Evolutionary conservation across 2,113 vertebrate genomes (phyloP), one percentile per base, ranked within the genome.

Genomic region (Oryzias javanicus): DNA sequence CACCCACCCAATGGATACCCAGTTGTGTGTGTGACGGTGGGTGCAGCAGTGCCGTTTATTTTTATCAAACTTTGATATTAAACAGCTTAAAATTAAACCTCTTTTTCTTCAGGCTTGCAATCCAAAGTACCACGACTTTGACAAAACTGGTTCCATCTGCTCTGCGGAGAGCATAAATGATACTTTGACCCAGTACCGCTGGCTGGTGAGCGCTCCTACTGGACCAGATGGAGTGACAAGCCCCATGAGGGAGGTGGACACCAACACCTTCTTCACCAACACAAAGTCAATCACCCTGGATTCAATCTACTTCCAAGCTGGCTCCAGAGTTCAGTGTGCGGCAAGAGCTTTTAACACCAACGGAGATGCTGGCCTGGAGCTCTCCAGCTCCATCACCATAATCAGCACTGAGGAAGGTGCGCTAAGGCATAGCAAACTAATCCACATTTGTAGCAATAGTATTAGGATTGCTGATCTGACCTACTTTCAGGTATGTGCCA

Each of bases 121-220:
- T 77, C 92, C 93, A 0, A 95, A 94, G 68, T 93, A 91, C 75
- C 88, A 90, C 12, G 91, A 93, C 69, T 95, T 92, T 42, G 89
- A 94, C 69, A 94, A 95, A 81, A 96, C 93, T 0, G 91, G 92
- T 16, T 93, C 91, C 50, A 93, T 94, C 86, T 95, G 93, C 55
- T 48, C 86, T 6, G 63, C 50, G 10, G 94, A 95, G 84, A 91
- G 88, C 73, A 94, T 94, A 70, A 94, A 93, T 29, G 89, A 94
- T 81, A 93, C 92, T 0, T 81, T 94, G 60, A 93, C 93, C 14
- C 89, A 91, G 49, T 94, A 93, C 79, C 89, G 89, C 77, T 95
- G 93, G 93, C 67, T 94, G 44, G 79, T 93, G 50, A 92, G 93
- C 29, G 92, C 90, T 60, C 93, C 92, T 6, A 91, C 90, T 0